Evolutionary conservation across 2,888 invertebrate species (phyloP), one percentile per base, ranked within the genome.

Genomic region (Aspidapion aeneum): DNA sequence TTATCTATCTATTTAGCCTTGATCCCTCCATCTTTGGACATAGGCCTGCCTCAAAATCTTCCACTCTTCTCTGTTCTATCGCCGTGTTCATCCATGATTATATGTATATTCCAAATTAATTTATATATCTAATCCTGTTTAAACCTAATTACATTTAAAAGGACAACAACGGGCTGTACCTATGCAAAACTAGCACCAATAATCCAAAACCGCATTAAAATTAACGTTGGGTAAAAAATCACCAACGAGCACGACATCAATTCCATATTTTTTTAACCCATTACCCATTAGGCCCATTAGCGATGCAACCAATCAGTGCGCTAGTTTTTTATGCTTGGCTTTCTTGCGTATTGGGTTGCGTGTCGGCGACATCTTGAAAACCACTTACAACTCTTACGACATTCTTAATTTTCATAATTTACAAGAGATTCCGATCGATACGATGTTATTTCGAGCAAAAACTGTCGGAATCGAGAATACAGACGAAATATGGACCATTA

Each of bases 331-430:
- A 35, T 12, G n/a, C n/a, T n/a, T n/a, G n/a, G n/a, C n/a, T n/a
- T 35, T 12, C 35, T 12, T 35, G 35, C 3, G 35, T n/a, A 35
- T 12, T 3, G 5, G 12, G 35, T 35, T 35, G 35, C 35, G 35
- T 35, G 35, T 35, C 35, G 5, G 35, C 35, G 35, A 35, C 35
- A 35, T 35, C 35, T 35, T 35, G 5, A 35, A 35, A 35, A 35
- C 35, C 35, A 35, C 35, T 35, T 52, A 68, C 56, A 66, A 63
- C 68, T 67, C 67, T 64, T 66, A 67, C 67, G 35, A 63, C 66
- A 68, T 68, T 68, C 65, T 63, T 60, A 12, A 49, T 58, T 51
- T 64, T 68, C 60, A 67, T 64, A 64, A 61, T 61, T 66, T 63
- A 64, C 22, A 59, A 22, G 59, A 59, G 66, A 64, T 60, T 55